Base-by-base conservation (phyloP, 2,113 vertebrate genomes). In the Brachyhypopomus occidentalis region DNA sequence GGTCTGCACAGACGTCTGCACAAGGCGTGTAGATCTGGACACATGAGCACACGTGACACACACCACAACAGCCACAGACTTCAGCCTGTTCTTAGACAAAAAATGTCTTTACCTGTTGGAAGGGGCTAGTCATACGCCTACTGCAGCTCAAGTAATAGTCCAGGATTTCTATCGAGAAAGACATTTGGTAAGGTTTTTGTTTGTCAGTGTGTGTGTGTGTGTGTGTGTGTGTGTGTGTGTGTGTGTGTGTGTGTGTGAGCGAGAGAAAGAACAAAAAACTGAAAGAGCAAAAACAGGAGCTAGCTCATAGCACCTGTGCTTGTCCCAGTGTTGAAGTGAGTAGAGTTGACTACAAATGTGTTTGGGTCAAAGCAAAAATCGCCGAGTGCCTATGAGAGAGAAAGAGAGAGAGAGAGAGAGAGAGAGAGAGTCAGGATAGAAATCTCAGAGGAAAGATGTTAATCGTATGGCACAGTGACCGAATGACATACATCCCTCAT, bases 361-460 rank as follows among this genome's bases (percentile, higher is more conserved):
- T 96, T 95, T 23, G 96, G 95, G 74, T 94, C 94, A 34, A 93
- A 92, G 87, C 96, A 97, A 92, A 97, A 97, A 90, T 97, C 96
- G 22, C 96, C 96, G 89, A 97, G 92, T 69, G 95, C 95, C 96
- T 97, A 90, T 23, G 11, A 77, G 58, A 70, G 20, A 45, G 48
- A 70, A 3, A 59, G 0, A 20, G 12, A 84, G 60, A n/a, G 38
- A 72, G 56, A 80, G 45, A 20, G 67, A 22, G 63, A 56, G 23
- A 72, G 60, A 56, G 69, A 23, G 34, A 72, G 27, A 17, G 75
- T 82, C 62, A 80, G 77, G 83, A 85, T 48, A 25, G 81, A 80
- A 81, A 63, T 79, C 3, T 30, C 66, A 75, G 67, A 79, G 77
- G 20, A 64, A 71, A 83, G 64, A 84, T 59, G 75, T 88, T 80